Conservation (phyloP, 2,888 invertebrate species). For the Sphaeridia pumilis region DNA sequence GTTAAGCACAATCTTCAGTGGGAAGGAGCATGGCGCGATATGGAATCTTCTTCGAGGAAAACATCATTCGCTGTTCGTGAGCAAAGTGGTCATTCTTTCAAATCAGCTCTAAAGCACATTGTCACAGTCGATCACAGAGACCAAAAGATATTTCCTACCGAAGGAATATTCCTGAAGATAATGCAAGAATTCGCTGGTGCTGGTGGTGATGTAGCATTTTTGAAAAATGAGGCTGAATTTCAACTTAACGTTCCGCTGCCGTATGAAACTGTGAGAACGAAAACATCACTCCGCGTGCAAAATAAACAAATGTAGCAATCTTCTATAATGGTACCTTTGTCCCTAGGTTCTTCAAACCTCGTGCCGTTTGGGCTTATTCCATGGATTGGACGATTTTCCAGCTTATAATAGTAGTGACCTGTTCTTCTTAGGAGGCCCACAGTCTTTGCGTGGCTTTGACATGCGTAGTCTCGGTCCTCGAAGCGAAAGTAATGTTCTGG, state of each 20-base stretch:
- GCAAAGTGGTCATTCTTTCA: constrained; percentile 76
- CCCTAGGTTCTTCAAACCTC: constrained; percentile 57
- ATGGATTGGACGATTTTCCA: constrained; percentile 42
- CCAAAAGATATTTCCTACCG: constrained; percentile 63
- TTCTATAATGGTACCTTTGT: background rate
- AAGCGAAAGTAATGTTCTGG: constrained; percentile 59
- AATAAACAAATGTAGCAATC: background rate
- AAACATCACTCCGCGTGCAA: too few species aligned
- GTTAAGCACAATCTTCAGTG: constrained; percentile 75
- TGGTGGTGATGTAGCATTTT: constrained; percentile 83
- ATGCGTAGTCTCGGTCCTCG: constrained; percentile 79
- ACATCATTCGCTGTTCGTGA: constrained; percentile 77
- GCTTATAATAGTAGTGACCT: constrained; percentile 53
- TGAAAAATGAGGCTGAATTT: constrained; percentile 65
- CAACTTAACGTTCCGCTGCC: constrained; percentile 58
- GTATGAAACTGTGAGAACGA: constrained; percentile 47
- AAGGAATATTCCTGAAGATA: constrained; percentile 58
- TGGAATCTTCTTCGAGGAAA: constrained; percentile 56
- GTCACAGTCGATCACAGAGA: constrained; percentile 68
- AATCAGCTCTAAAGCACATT: constrained; percentile 73
- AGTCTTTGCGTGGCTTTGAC: constrained; percentile 75
- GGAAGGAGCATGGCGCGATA: constrained; percentile 72
- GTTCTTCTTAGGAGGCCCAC: constrained; percentile 81
- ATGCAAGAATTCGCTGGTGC: constrained; percentile 75
- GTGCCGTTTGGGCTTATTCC: constrained; percentile 56